These are phyloP conservation scores for Danaus melanippus DNA, from an alignment of 1,140 invertebrate species.

Conservation along the genomic window DNA sequence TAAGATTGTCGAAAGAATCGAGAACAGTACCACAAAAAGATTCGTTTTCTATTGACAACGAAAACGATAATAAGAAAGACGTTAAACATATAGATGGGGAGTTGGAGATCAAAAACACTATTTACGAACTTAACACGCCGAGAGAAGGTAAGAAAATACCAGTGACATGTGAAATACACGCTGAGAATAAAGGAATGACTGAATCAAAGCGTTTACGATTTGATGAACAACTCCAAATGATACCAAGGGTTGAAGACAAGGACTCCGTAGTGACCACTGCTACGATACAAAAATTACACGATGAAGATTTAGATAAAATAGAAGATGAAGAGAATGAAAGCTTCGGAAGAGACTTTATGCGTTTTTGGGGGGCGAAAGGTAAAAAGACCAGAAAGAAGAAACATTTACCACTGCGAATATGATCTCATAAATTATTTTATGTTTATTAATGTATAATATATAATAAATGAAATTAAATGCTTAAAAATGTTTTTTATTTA, in stretches of 20 bases:
- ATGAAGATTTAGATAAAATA: constrained; percentile 13
- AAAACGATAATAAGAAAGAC: constrained; percentile 4
- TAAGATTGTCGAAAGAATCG: constrained; percentile 20
- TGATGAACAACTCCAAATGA: constrained; percentile 34
- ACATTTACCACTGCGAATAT: constrained; percentile 8
- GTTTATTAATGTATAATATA: too few relatives aligned
- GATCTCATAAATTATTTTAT: constrained; percentile 3
- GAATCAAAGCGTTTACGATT: constrained; percentile 41
- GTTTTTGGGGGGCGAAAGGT: constrained; percentile 33
- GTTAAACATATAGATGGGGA: constrained; percentile 25
- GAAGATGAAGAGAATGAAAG: constrained; percentile 13
- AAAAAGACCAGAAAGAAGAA: constrained; percentile 33
- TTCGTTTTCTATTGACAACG: not conserved
- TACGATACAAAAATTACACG: constrained; percentile 11
- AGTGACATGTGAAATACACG: constrained; percentile 11
- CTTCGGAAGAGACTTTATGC: constrained; percentile 29
- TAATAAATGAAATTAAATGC: too few relatives aligned
- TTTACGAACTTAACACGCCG: constrained; percentile 24
- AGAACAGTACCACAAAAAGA: constrained; percentile 9
- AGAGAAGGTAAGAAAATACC: constrained; percentile 5
- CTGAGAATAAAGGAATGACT: constrained; percentile 11
- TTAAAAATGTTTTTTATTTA: too few relatives aligned
- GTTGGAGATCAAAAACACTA: constrained; percentile 35
- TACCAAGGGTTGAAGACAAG: constrained; percentile 22
- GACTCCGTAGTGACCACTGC: constrained; percentile 2